Conservation (phyloP, 2,113 vertebrate genomes). For the Chauna torquata region DNA sequence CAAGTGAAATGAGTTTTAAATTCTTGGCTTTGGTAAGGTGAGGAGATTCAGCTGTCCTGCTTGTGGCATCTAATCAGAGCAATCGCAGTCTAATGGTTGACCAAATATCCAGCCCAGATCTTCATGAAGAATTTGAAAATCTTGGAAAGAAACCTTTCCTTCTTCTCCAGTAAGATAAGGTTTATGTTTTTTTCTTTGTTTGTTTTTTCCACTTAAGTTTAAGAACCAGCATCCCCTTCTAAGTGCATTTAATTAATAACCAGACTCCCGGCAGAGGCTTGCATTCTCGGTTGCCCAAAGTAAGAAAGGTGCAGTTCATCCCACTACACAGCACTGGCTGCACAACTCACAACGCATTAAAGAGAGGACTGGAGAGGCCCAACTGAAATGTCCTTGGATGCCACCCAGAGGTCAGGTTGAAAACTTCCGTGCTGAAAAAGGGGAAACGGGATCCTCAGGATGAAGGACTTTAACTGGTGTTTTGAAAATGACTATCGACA, state of each 20-base stretch:
- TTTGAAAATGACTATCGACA: not conserved
- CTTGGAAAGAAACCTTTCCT: slow-evolving; percentile 24
- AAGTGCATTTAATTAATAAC: not conserved
- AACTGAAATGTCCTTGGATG: not conserved
- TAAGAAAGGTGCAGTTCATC: not conserved
- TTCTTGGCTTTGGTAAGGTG: slow-evolving; percentile 20
- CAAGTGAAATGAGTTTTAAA: slow-evolving; percentile 47
- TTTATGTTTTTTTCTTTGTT: not conserved
- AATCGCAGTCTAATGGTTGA: no score
- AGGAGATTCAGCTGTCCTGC: slow-evolving; percentile 55
- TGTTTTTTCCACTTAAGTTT: not conserved
- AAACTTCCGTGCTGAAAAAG: not conserved
- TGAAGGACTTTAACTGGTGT: fast-evolving
- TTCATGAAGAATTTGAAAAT: slow-evolving; percentile 7
- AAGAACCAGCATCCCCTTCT: not conserved
- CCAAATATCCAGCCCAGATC: slow-evolving; percentile 37
- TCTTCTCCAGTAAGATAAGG: not conserved
- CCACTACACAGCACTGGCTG: not conserved
- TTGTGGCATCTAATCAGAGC: slow-evolving; percentile 59
- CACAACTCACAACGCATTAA: not conserved
- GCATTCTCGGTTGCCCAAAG: not conserved
- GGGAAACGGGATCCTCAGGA: not conserved
- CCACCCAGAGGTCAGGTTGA: slow-evolving; percentile 32
- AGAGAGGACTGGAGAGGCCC: not conserved
- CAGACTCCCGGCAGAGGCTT: not conserved